phyloP scores from a whole-genome alignment of 2,888 invertebrate species.

The Chouioia cunea region DNA sequence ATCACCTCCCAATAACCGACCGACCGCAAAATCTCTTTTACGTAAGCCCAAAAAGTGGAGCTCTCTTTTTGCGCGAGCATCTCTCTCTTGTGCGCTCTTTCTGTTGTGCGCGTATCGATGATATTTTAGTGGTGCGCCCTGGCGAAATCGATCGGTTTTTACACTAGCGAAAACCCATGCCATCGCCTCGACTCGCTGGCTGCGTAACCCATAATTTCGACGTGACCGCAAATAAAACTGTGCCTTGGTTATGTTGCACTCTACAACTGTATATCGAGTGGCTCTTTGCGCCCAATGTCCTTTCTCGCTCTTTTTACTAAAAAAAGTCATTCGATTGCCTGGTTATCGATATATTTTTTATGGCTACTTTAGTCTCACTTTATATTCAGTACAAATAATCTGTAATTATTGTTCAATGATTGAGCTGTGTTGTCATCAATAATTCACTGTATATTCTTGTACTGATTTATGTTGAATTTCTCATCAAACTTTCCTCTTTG shows the following conservation, averaged over 20 bases:
- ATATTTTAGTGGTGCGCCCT: neutral
- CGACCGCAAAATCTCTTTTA: slow-evolving; percentile 16
- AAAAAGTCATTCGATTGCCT: neutral
- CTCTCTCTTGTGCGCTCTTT: neutral
- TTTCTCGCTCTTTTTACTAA: slow-evolving; percentile 27
- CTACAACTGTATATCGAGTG: slow-evolving; percentile 53
- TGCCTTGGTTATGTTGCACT: slow-evolving; percentile 20
- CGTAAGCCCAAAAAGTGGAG: slow-evolving; percentile 18
- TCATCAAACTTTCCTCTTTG: no score
- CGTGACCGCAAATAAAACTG: slow-evolving; percentile 56
- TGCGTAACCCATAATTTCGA: slow-evolving; percentile 55
- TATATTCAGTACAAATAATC: no score
- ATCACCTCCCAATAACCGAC: slow-evolving; percentile 2
- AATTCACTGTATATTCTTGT: no score
- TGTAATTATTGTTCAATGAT: no score
- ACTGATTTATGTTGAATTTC: no score
- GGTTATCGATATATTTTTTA: no score
- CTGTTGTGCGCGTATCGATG: slow-evolving; percentile 4
- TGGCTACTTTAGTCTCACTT: no score
- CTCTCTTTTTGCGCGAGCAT: neutral
- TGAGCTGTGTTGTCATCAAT: no score
- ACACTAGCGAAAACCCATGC: neutral
- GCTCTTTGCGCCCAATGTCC: slow-evolving; percentile 49
- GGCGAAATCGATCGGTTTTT: slow-evolving; percentile 34
- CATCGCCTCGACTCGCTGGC: slow-evolving; percentile 9